These are phyloP conservation scores for Ctenicera cuprea DNA, from an alignment of 2,888 invertebrate species.

Conservation along the genomic window DNA sequence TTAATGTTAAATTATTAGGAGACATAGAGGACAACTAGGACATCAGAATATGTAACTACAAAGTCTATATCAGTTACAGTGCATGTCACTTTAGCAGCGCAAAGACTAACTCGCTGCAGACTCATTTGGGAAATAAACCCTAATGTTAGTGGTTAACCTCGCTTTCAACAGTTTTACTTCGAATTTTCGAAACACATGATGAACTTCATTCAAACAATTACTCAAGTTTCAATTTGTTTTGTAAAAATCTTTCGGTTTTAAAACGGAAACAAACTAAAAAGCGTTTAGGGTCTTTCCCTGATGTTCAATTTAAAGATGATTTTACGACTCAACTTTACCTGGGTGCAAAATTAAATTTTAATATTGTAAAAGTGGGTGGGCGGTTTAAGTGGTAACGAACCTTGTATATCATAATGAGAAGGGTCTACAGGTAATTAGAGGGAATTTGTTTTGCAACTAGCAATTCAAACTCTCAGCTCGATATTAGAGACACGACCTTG, in stretches of 20 bases:
- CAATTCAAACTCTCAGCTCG: conserved; percentile 47
- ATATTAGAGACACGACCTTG: conserved; percentile 50
- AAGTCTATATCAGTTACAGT: conserved; percentile 34
- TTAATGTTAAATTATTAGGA: no score
- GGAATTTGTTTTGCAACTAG: conserved; percentile 49
- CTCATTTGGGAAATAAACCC: conserved; percentile 53
- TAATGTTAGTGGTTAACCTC: conserved; percentile 42
- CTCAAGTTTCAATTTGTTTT: neutral
- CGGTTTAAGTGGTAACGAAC: conserved; percentile 35
- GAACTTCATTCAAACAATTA: neutral
- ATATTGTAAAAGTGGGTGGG: conserved; percentile 35
- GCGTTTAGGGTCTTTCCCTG: neutral
- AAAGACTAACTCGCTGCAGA: conserved; percentile 33
- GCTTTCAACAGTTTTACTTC: neutral
- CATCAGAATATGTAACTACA: conserved; percentile 9
- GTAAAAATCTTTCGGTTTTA: neutral
- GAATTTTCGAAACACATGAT: neutral
- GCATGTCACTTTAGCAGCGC: conserved; percentile 20
- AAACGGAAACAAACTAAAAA: neutral
- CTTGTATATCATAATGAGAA: conserved; percentile 42
- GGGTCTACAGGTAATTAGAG: conserved; percentile 46
- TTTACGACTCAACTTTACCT: conserved; percentile 14
- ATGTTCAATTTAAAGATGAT: conserved; percentile 1
- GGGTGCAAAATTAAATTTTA: conserved; percentile 46
- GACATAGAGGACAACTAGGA: no score